Conservation (phyloP, 1,140 invertebrate species). For the Neodiprion fabricii region DNA sequence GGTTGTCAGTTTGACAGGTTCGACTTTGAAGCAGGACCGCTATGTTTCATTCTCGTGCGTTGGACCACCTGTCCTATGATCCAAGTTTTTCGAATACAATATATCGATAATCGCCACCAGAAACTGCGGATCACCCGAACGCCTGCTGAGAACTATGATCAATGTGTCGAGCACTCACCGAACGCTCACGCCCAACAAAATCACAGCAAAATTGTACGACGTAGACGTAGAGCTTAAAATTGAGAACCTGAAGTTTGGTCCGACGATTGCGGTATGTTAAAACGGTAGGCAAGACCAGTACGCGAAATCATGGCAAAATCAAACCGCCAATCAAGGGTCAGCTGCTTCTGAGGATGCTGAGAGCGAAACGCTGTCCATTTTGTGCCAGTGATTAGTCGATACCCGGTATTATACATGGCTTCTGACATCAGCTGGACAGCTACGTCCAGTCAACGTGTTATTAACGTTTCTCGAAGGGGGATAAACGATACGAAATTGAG, state of each 20-base stretch:
- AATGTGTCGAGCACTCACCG: neutral
- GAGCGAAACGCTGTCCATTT: neutral
- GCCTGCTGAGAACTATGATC: neutral
- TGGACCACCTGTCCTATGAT: slow-evolving; percentile 20
- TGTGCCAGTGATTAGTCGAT: slow-evolving; percentile 29
- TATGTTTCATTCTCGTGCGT: slow-evolving; percentile 22
- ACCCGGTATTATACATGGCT: slow-evolving; percentile 38
- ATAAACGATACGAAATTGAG: slow-evolving; percentile 17
- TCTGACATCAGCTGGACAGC: slow-evolving; percentile 38
- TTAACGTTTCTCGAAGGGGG: slow-evolving; percentile 38
- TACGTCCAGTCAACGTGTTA: slow-evolving; percentile 39
- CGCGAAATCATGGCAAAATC: neutral
- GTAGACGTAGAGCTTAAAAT: neutral
- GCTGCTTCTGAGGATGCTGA: slow-evolving; percentile 14
- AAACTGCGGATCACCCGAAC: neutral
- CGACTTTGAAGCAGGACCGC: slow-evolving; percentile 32
- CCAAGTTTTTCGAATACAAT: slow-evolving; percentile 17
- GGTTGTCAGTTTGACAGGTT: slow-evolving; percentile 42
- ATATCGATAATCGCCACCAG: slow-evolving; percentile 22
- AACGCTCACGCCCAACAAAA: neutral
- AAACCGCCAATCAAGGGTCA: slow-evolving; percentile 8
- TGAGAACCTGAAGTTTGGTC: neutral
- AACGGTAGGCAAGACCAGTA: neutral
- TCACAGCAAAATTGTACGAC: neutral
- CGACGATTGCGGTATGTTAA: neutral